These are phyloP conservation scores for Micropterix aruncella DNA, from an alignment of 2,888 invertebrate species.

Conservation along the genomic window DNA sequence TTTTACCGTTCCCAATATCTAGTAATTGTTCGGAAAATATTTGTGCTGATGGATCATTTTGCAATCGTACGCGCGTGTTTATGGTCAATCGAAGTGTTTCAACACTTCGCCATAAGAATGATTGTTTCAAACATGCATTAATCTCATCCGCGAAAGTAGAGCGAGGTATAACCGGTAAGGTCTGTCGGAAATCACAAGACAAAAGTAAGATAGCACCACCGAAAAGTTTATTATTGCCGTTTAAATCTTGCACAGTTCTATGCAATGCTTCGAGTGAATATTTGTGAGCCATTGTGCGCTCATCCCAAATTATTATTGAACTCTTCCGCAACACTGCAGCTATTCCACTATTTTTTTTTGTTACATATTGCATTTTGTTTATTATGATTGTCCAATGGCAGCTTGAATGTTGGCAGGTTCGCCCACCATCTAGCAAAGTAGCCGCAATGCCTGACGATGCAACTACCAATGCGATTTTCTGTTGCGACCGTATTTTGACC, in stretches of 20 bases:
- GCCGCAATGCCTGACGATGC: constrained; percentile 24
- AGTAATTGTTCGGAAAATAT: constrained; percentile 15
- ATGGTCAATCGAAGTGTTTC: constrained; percentile 13
- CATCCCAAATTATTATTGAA: constrained; percentile 12
- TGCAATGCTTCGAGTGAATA: constrained; percentile 10
- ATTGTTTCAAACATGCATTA: constrained; percentile 7
- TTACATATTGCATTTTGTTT: constrained; percentile 11
- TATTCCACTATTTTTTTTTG: constrained; percentile 10
- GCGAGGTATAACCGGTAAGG: constrained; percentile 7
- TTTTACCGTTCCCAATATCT: constrained; percentile 14
- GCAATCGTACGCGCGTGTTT: constrained; percentile 15
- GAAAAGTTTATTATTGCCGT: constrained; percentile 4
- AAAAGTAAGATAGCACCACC: constrained; percentile 8
- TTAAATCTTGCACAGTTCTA: constrained; percentile 4
- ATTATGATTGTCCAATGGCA: constrained; percentile 10
- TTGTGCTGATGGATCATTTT: constrained; percentile 15
- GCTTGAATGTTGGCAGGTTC: constrained; percentile 19
- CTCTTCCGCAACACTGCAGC: constrained; percentile 8
- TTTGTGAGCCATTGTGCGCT: constrained; percentile 13
- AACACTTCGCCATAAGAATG: constrained; percentile 12
- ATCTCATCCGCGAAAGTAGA: constrained; percentile 3
- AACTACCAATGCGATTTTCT: constrained; percentile 18
- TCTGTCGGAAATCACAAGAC: constrained; percentile 10
- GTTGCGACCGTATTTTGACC: constrained; percentile 15
- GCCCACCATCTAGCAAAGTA: constrained; percentile 16